These are phyloP conservation scores for Tychaedon coryphoeus DNA, from an alignment of 2,113 vertebrate genomes.

Conservation along the genomic window DNA sequence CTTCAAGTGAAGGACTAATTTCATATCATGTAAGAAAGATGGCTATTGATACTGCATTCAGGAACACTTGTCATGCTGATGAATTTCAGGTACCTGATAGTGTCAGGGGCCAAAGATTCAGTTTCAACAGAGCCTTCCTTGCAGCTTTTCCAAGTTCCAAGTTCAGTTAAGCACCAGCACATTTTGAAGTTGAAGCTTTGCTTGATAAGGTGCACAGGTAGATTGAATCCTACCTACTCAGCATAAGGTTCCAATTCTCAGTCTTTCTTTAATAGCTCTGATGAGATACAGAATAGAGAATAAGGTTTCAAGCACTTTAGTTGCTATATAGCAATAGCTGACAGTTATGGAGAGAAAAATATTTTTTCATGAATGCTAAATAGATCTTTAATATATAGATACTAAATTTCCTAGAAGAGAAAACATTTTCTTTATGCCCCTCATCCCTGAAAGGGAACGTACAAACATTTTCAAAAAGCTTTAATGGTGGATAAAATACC, in stretches of 20 bases:
- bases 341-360: neutral
- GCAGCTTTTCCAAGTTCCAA: neutral
- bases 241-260: neutral
- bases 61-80: conserved; percentile 49
- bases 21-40: neutral
- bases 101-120: neutral
- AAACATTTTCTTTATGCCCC: neutral
- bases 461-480: neutral
- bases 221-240: neutral
- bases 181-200: neutral
- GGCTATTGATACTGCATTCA: neutral
- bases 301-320: neutral
- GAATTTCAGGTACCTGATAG: neutral
- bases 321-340: neutral
- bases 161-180: neutral
- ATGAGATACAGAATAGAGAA: neutral
- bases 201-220: neutral
- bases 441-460: neutral
- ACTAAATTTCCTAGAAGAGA: neutral
- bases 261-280: neutral
- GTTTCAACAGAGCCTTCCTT: neutral
- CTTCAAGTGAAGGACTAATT: conserved; percentile 49
- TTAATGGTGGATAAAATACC: neutral
- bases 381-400: neutral
- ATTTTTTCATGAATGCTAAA: neutral